phyloP scores from a whole-genome alignment of 35 echinoderm and acorn worm species.

The Heliocidaris erythrogramma region DNA sequence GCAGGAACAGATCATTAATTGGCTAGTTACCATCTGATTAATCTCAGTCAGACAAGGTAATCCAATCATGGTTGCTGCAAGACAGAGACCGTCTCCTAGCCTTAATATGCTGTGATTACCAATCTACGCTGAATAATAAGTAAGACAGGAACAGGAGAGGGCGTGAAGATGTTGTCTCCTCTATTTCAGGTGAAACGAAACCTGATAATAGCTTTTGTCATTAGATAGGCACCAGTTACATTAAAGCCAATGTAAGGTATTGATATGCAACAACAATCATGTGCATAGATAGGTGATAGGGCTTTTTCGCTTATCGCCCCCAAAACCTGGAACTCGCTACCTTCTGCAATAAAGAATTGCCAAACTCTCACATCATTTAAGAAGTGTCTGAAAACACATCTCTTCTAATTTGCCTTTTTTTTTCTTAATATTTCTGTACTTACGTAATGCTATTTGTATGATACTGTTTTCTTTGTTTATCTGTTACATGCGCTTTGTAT shows the following conservation, averaged over 20 bases:
- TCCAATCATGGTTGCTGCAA: neutral
- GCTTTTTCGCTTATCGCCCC: no score
- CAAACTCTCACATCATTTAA: no score
- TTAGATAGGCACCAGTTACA: neutral
- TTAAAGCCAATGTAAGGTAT: neutral
- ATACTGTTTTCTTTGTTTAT: no score
- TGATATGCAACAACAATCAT: no score
- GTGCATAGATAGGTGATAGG: no score
- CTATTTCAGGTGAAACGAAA: neutral
- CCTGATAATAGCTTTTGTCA: neutral
- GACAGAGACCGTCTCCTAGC: neutral
- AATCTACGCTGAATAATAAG: neutral
- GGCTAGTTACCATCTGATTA: neutral
- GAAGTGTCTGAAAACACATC: no score
- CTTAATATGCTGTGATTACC: neutral
- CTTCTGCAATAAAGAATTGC: no score
- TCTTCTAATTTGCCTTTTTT: no score
- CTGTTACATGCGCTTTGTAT: no score
- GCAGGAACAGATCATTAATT: neutral
- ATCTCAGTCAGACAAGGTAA: neutral
- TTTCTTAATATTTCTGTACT: no score
- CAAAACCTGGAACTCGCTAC: no score
- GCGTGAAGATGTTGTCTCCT: neutral
- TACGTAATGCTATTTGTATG: no score
- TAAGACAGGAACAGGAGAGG: neutral